phyloP scores from a whole-genome alignment of 2,888 invertebrate species.

The Spodoptera picta region DNA sequence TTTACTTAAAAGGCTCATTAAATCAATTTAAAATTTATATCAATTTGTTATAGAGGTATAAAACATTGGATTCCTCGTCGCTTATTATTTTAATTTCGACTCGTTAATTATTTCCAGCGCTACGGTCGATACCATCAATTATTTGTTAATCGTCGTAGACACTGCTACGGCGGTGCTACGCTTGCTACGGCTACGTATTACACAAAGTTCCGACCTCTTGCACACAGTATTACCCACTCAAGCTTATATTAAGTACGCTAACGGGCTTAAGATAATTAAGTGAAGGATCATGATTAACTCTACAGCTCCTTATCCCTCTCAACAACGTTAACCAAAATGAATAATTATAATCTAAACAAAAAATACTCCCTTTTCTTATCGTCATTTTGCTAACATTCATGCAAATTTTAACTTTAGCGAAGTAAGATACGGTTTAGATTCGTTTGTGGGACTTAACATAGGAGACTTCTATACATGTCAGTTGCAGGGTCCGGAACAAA shows the following conservation, averaged over 20 bases:
- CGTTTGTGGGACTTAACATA: constrained; percentile 15
- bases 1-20: too few relatives aligned
- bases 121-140: neutral
- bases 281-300: constrained; percentile 47
- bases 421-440: constrained; percentile 33
- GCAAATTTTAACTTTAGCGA: constrained; percentile 24
- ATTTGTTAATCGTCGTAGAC: constrained; percentile 15
- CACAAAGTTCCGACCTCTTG: constrained; percentile 16
- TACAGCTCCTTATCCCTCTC: constrained; percentile 46
- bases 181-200: constrained; percentile 10
- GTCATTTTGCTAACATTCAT: neutral
- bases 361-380: constrained; percentile 54
- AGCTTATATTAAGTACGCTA: constrained; percentile 35
- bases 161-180: constrained; percentile 31
- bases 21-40: too few relatives aligned
- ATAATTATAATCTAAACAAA: constrained; percentile 60
- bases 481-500: constrained; percentile 56
- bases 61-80: too few relatives aligned
- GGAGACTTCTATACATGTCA: constrained; percentile 60
- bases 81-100: too few relatives aligned
- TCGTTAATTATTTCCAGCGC: too few relatives aligned
- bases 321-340: constrained; percentile 50
- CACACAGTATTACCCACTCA: constrained; percentile 11
- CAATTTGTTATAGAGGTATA: too few relatives aligned
- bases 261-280: constrained; percentile 49